phyloP scores from a whole-genome alignment of 92 coral and sea anemone species.

The Actinostola sp. region DNA sequence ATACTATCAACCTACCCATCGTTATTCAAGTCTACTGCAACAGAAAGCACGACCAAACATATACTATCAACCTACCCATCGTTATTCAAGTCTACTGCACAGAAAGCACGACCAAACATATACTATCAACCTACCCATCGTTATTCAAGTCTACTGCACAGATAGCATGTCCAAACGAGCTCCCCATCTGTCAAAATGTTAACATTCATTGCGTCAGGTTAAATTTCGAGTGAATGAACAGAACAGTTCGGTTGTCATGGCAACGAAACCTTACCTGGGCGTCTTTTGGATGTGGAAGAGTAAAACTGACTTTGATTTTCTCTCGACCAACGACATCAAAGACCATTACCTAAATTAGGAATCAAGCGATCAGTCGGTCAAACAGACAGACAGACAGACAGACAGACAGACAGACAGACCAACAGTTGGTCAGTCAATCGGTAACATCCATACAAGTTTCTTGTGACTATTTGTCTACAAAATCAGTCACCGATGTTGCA shows the following conservation, averaged over 20 bases:
- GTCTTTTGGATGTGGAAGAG: constrained; percentile 53
- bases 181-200: constrained; percentile 49
- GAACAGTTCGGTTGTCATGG: background rate
- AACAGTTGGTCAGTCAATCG: too few relatives aligned
- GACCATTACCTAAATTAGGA: constrained; percentile 59
- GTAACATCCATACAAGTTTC: too few relatives aligned
- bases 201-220: background rate
- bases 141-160: constrained; percentile 83
- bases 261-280: constrained; percentile 40
- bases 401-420: too few relatives aligned
- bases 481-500: too few relatives aligned
- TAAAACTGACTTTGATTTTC: constrained; percentile 44
- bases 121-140: constrained; percentile 77
- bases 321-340: constrained; percentile 44
- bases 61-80: constrained; percentile 66
- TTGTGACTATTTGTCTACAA: too few relatives aligned
- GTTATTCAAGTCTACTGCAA: constrained; percentile 76
- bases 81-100: constrained; percentile 78
- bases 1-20: constrained; percentile 66
- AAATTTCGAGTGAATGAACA: background rate
- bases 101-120: constrained; percentile 77
- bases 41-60: too few relatives aligned
- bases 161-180: constrained; percentile 80
- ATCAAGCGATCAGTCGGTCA: background rate
- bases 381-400: too few relatives aligned